Evolutionary conservation across 2,113 vertebrate species (phyloP), one percentile per base, ranked within the genome.

Genomic region (Picathartes gymnocephalus): DNA sequence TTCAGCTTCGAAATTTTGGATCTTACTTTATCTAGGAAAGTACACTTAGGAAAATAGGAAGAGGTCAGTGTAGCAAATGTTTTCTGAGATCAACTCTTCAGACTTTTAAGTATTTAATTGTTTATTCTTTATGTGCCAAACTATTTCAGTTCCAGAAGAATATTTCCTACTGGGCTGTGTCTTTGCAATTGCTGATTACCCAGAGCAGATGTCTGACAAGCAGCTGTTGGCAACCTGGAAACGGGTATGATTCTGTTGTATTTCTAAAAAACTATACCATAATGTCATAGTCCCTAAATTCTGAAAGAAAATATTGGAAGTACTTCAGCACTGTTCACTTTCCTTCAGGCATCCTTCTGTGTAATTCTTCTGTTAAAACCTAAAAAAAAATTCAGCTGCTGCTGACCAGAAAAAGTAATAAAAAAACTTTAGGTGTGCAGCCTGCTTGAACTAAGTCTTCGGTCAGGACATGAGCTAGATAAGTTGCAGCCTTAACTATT

Each of bases 171-270:
- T 99, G 68, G 99, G 99, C 64, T 99, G 99, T 86, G 98, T 99
- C 72, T 99, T 99, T 95, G 99, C 98, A 39, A 98, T 99, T 54
- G 99, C 99, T 28, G 99, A 99, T 97, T 99, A 99, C 77, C 99
- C 99, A 7, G 99, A 99, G 50, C 99, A 99, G 97, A 99, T 99
- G 98, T 98, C 99, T 66, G 99, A 99, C 96, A 99, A 99, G 81
- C 99, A 99, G 92, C 98, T 99, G 17, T 94, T 99, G 72, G 98
- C 98, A 2, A 99, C 99, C 14, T 99, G 99, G 99, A 99, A 99
- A 89, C 97, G 98, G 98, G 99, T 99, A 96, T 98, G 98, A 84
- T 81, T 91, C 57, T 65, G 9, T 53, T 90, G 7, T 81, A 11
- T 73, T 96, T 85, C 79, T 24, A 18, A 81, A 51, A 35, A 68